Conservation (phyloP, 2,888 invertebrate species). For the Chaetoderma sp. region DNA sequence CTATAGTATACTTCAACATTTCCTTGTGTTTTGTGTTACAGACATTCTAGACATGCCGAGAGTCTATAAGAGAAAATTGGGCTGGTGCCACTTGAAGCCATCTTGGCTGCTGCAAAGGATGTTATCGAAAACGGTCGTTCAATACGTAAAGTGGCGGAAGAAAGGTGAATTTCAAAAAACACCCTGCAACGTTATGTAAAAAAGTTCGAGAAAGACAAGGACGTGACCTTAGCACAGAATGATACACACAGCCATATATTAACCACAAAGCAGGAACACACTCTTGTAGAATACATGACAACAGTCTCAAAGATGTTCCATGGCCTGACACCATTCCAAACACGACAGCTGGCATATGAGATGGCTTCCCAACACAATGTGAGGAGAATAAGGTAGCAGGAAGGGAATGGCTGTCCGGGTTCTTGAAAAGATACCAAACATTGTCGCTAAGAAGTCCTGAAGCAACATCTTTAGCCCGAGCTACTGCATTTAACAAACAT, state of each 20-base stretch:
- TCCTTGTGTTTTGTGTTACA: too few relatives aligned
- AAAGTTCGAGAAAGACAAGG: neutral
- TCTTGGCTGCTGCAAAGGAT: too few relatives aligned
- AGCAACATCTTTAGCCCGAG: neutral
- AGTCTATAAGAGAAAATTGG: too few relatives aligned
- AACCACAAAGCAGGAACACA: neutral
- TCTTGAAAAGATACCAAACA: neutral
- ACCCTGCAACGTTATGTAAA: neutral
- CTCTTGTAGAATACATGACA: neutral
- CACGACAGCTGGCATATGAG: neutral
- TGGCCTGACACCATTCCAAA: neutral
- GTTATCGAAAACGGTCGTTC: too few relatives aligned
- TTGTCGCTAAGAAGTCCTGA: constrained; percentile 1
- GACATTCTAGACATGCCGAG: too few relatives aligned
- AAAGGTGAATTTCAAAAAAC: neutral
- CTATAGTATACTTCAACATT: too few relatives aligned
- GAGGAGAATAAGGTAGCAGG: constrained; percentile 4
- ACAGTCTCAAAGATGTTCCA: constrained; percentile 3
- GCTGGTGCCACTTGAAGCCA: too few relatives aligned
- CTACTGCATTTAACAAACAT: neutral
- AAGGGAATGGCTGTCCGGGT: neutral
- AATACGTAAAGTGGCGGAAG: neutral
- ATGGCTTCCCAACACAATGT: neutral
- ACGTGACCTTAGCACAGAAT: neutral
- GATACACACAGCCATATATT: neutral